Conservation (phyloP, 1,140 invertebrate species). For the Drosophila parabipectinata region DNA sequence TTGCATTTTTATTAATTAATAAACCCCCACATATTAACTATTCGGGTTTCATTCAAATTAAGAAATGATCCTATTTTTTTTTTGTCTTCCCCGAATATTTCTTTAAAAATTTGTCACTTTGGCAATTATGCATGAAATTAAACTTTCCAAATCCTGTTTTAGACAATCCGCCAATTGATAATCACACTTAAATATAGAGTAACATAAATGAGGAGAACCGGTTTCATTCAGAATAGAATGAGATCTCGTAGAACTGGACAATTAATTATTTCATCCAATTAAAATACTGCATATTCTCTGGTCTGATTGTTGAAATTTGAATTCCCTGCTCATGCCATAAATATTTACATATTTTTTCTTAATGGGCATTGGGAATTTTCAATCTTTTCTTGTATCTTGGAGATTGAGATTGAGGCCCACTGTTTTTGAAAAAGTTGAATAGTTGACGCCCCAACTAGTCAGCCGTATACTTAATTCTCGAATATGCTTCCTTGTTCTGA, state of each 20-base stretch:
- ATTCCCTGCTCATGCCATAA: neutral
- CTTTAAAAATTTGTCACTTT: slow-evolving; percentile 7
- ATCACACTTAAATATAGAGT: slow-evolving; percentile 36
- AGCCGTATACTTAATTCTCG: slow-evolving; percentile 34
- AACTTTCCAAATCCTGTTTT: slow-evolving; percentile 16
- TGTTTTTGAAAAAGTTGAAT: slow-evolving; percentile 15
- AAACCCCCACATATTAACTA: neutral
- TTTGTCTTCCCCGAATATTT: slow-evolving; percentile 3
- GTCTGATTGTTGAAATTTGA: neutral
- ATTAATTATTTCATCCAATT: slow-evolving; percentile 22
- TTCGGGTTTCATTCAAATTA: neutral
- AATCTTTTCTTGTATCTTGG: neutral
- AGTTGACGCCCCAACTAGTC: slow-evolving; percentile 7
- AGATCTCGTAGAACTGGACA: slow-evolving; percentile 3
- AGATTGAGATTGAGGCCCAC: slow-evolving; percentile 24
- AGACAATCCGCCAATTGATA: slow-evolving; percentile 6
- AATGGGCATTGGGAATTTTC: neutral
- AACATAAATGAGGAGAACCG: slow-evolving; percentile 17
- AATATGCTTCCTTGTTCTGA: slow-evolving; percentile 67
- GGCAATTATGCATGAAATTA: slow-evolving; percentile 18
- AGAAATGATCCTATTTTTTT: neutral
- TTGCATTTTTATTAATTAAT: neutral
- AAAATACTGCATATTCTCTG: slow-evolving; percentile 4
- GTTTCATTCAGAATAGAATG: slow-evolving; percentile 17
- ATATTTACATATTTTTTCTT: slow-evolving; percentile 4